Base-by-base conservation (phyloP, 2,113 vertebrate species). In the Sturnira hondurensis region DNA sequence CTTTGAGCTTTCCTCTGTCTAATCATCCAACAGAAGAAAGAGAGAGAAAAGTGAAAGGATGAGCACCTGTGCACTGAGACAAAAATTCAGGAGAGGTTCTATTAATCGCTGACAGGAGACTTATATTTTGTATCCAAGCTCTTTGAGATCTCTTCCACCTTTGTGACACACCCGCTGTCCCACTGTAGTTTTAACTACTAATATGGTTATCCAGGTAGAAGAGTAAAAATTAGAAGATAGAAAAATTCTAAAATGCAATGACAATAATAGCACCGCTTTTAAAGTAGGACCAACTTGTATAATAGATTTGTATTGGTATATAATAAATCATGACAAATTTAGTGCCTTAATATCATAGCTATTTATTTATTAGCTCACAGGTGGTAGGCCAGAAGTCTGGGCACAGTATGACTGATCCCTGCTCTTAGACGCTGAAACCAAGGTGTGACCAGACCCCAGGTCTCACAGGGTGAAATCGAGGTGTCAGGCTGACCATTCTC, bases 241-340 rank as follows among this genome's bases (percentile, higher is more conserved):
- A 68, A 63, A 28, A 58, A 38, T 77, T 33, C 71, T 77, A 82
- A 88, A 68, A 61, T 4, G 9, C 31, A 92, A 76, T 52, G 17
- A 14, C 16, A 33, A 16, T 19, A 52, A 33, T 41, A 68, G 43
- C 73, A 36, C 26, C 78, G 20, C 47, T 74, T 82, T 86, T 84
- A 58, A 36, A 92, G 14, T 4, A 68, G 2, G 4, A 2, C 1
- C 12, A 61, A 36, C 16, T 2, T 17, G 2, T 43, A 0, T 45
- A 28, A 68, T 68, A 15, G 1, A 50, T 76, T 93, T 89, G 16
- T 43, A 47, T 58, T n/a, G 5, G 9, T 61, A 5, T 11, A 10
- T 85, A 85, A 47, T 31, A 74, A 67, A 88, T 22, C 31, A 22
- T 1, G 1, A 31, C 28, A 41, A 71, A 73, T 2, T 24, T 28